phyloP scores from a whole-genome alignment of 2,888 invertebrate genomes.

The Xanthostigma xanthostigma region DNA sequence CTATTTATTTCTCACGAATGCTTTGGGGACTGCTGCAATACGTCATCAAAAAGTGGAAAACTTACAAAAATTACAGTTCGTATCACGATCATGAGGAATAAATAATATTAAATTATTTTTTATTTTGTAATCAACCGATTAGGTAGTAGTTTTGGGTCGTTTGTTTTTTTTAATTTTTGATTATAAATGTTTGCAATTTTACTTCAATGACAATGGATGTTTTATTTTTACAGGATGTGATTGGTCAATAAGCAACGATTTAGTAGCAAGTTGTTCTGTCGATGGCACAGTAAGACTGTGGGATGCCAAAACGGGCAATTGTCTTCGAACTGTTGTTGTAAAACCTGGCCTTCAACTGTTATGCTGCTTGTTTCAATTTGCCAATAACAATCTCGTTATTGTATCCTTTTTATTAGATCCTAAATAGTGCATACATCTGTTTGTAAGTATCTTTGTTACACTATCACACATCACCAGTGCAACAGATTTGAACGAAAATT shows the following conservation, averaged over 20 bases:
- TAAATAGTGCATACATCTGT: neutral
- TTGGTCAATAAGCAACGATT: conserved; percentile 76
- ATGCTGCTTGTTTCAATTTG: conserved; percentile 66
- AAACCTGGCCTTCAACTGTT: conserved; percentile 45
- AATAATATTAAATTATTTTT: no score
- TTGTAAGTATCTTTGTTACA: no score
- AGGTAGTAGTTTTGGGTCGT: no score
- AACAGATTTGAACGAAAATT: no score
- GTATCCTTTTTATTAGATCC: conserved; percentile 42
- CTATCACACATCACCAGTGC: no score
- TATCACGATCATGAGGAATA: no score
- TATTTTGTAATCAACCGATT: no score
- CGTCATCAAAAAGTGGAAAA: no score
- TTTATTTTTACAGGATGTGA: conserved; percentile 43
- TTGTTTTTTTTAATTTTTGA: no score
- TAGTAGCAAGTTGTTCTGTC: conserved; percentile 60
- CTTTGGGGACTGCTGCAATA: no score
- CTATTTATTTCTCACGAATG: no score
- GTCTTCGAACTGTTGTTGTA: conserved; percentile 48
- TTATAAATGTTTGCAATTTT: neutral
- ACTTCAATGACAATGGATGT: neutral
- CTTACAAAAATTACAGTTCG: no score
- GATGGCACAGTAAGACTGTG: conserved; percentile 63
- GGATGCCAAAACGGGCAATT: conserved; percentile 39
- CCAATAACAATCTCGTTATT: conserved; percentile 74